These are phyloP conservation scores for Spermophilus dauricus DNA, from an alignment of 2,113 vertebrate species.

Conservation along the genomic window DNA sequence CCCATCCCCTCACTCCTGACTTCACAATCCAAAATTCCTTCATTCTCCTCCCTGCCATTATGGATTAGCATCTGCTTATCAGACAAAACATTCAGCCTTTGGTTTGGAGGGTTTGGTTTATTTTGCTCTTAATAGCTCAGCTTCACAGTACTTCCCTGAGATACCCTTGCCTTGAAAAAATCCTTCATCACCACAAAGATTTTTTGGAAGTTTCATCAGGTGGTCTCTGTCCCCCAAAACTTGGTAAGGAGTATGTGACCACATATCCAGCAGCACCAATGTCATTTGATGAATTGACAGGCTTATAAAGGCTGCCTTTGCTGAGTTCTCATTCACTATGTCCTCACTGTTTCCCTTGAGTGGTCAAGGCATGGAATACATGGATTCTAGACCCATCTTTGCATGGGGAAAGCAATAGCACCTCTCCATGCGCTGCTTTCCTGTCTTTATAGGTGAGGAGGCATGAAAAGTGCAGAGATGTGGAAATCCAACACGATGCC, in stretches of 20 bases:
- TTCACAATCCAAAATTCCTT: too few relatives aligned
- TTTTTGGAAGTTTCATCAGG: background rate
- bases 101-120: too few relatives aligned
- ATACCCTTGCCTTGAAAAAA: background rate
- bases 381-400: background rate
- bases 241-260: background rate
- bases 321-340: background rate
- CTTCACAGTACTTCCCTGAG: background rate
- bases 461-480: fast-evolving
- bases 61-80: too few relatives aligned
- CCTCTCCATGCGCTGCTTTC: background rate
- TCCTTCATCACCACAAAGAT: slow-evolving; percentile 4
- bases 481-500: background rate
- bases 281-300: background rate
- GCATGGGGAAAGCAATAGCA: background rate
- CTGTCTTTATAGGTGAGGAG: background rate
- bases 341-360: background rate
- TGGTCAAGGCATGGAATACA: background rate
- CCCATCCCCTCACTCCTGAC: too few relatives aligned
- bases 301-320: background rate
- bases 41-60: too few relatives aligned
- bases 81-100: too few relatives aligned
- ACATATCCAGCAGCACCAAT: background rate
- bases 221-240: background rate
- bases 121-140: background rate